Evolutionary conservation across 2,888 invertebrate species (phyloP).

Genomic region (Aphodius granarius): DNA sequence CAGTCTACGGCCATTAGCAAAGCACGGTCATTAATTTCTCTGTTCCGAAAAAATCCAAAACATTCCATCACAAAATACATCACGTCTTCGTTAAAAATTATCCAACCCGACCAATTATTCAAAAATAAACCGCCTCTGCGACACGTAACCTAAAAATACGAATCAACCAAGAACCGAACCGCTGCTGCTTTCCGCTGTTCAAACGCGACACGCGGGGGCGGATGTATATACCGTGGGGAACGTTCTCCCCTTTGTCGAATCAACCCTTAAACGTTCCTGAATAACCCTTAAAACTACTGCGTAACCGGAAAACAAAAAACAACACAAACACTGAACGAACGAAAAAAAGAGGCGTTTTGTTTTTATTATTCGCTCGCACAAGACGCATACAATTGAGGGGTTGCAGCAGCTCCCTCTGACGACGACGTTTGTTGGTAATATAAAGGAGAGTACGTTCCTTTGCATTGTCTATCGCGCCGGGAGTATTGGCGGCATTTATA

Average conservation of each 20-base stretch:
- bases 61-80: neutral
- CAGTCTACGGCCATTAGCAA: neutral
- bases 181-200: too few relatives aligned
- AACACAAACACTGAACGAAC: neutral
- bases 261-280: neutral
- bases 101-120: neutral
- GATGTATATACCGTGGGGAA: neutral
- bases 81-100: neutral
- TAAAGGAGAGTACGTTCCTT: neutral
- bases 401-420: neutral
- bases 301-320: neutral
- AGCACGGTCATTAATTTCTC: neutral
- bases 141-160: neutral
- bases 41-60: neutral
- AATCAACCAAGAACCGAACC: too few relatives aligned
- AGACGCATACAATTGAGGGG: neutral
- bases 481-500: neutral
- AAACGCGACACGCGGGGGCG: neutral
- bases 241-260: neutral
- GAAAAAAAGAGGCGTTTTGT: slow-evolving; percentile 1
- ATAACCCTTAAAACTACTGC: neutral
- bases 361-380: slow-evolving; percentile 1
- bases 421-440: neutral
- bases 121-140: neutral
- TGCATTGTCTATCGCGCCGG: neutral